phyloP scores from a whole-genome alignment of 2,888 invertebrate species.

The Seira musarum region DNA sequence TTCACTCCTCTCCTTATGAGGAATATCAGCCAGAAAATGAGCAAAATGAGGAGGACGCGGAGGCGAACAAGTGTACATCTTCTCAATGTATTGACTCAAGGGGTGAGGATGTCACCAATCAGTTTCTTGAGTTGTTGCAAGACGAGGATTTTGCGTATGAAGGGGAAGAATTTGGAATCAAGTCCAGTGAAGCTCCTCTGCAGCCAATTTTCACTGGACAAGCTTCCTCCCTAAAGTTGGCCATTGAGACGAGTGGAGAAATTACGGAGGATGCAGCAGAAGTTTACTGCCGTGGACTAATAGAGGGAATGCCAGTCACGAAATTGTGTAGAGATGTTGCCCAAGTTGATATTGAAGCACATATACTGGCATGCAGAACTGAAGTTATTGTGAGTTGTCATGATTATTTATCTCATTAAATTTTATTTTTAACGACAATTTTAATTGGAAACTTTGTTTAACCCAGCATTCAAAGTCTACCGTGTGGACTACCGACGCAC shows the following conservation, averaged over 20 bases:
- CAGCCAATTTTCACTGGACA: slow-evolving; percentile 63
- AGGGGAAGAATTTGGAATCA: slow-evolving; percentile 62
- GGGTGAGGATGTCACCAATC: slow-evolving; percentile 67
- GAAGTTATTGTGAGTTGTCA: slow-evolving; percentile 65
- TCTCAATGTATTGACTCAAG: slow-evolving; percentile 67
- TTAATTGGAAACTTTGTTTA: too few species aligned
- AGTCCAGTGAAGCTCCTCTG: slow-evolving; percentile 45
- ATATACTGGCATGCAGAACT: slow-evolving; percentile 64
- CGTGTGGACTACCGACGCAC: slow-evolving; percentile 66
- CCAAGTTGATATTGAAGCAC: slow-evolving; percentile 65
- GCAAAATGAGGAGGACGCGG: slow-evolving; percentile 62
- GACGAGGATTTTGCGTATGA: slow-evolving; percentile 68
- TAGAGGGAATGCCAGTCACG: slow-evolving; percentile 68
- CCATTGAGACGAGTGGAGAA: slow-evolving; percentile 50
- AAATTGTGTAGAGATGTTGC: slow-evolving; percentile 68
- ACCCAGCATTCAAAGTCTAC: slow-evolving; percentile 69
- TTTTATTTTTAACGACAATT: too few species aligned
- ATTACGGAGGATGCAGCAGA: slow-evolving; percentile 69
- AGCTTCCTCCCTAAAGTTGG: slow-evolving; percentile 43
- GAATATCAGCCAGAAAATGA: slow-evolving; percentile 64
- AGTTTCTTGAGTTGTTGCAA: slow-evolving; percentile 64
- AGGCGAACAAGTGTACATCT: slow-evolving; percentile 62
- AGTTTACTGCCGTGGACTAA: slow-evolving; percentile 67
- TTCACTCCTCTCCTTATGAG: slow-evolving; percentile 66
- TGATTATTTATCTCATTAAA: not conserved